These are phyloP conservation scores for Coelopa pilipes DNA, from an alignment of 2,888 invertebrate species.

Conservation along the genomic window DNA sequence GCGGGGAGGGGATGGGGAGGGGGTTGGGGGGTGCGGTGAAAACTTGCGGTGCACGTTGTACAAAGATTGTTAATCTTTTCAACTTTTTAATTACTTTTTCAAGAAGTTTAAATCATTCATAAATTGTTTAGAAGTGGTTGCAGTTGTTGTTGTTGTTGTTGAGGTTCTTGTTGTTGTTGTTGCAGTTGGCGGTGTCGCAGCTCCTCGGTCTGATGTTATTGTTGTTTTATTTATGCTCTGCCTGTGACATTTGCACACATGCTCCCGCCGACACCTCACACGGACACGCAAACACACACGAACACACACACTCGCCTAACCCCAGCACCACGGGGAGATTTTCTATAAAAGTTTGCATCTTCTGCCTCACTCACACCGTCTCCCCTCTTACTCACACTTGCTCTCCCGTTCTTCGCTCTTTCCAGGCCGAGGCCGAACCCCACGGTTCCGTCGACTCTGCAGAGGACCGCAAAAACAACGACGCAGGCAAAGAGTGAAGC, in stretches of 20 bases:
- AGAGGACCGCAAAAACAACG: not conserved
- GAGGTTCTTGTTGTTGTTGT: conserved; percentile 20
- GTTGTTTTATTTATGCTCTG: too few species aligned
- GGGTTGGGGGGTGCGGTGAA: not conserved
- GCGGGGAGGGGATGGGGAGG: not conserved
- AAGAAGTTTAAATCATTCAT: conserved; percentile 51
- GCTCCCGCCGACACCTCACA: too few species aligned
- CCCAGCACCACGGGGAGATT: not conserved
- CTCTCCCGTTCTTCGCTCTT: not conserved
- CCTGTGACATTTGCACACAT: conserved; percentile 19
- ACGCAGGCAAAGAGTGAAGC: too few species aligned
- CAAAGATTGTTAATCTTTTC: conserved; percentile 58
- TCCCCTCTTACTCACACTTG: not conserved
- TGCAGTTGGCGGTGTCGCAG: too few species aligned
- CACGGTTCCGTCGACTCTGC: not conserved
- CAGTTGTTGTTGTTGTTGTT: not conserved
- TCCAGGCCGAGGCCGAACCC: not conserved
- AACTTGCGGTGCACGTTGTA: conserved; percentile 19
- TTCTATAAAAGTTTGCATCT: not conserved
- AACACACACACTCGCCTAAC: conserved; percentile 6
- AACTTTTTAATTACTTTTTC: conserved; percentile 64
- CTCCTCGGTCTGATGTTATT: too few species aligned
- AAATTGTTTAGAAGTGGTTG: conserved; percentile 38
- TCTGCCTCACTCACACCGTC: not conserved
- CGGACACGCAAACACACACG: not conserved